These are phyloP conservation scores for Desmophyllum pertusum DNA, from an alignment of 92 coral and sea anemone species.

Conservation along the genomic window DNA sequence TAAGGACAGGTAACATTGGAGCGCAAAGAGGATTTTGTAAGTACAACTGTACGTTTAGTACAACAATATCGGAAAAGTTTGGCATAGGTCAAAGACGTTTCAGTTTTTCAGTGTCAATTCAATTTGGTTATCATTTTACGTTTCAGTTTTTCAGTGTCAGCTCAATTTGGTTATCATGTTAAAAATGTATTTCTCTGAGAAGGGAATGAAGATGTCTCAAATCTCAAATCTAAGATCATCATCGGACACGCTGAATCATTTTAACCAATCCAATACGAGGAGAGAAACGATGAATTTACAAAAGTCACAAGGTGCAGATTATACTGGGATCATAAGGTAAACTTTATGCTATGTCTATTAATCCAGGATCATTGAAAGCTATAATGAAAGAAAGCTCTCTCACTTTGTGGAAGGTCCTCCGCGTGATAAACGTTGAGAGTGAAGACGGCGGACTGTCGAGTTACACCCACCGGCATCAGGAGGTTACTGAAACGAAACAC, in stretches of 20 bases:
- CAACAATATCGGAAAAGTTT: neutral
- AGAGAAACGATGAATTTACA: too few species aligned
- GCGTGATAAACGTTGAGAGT: conserved; percentile 83
- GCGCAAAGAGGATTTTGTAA: too few species aligned
- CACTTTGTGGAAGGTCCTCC: conserved; percentile 96
- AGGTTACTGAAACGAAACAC: conserved; percentile 66
- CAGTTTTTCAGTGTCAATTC: neutral
- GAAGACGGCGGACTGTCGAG: conserved; percentile 87
- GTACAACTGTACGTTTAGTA: too few species aligned
- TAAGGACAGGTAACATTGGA: too few species aligned
- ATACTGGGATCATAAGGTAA: too few species aligned
- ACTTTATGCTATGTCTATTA: neutral
- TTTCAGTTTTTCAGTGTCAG: neutral
- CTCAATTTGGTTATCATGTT: neutral
- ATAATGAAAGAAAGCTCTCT: conserved; percentile 7
- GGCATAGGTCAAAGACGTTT: neutral
- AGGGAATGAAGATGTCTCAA: neutral
- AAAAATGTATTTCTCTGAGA: neutral
- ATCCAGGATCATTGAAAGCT: neutral
- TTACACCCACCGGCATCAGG: conserved; percentile 82
- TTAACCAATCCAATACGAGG: too few species aligned
- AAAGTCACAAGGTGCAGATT: too few species aligned
- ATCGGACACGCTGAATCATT: too few species aligned
- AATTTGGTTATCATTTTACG: too few species aligned
- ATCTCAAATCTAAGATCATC: too few species aligned